These are phyloP conservation scores for Pitta sordida DNA, from an alignment of 2,113 vertebrate species.

Conservation along the genomic window DNA sequence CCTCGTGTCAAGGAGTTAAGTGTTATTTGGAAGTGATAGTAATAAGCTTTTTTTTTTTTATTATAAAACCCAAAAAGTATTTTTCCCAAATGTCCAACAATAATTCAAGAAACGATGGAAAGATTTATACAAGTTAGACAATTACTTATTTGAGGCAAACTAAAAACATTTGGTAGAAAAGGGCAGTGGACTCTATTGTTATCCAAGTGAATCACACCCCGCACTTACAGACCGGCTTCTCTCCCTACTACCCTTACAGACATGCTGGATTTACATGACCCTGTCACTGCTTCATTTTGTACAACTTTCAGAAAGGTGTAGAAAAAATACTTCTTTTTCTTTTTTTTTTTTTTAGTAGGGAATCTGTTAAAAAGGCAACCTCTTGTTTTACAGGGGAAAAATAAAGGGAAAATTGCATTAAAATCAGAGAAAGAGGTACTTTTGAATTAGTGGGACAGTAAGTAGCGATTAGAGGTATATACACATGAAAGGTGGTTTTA, in stretches of 20 bases:
- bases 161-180: constrained; percentile 62
- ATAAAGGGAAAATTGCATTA: background rate
- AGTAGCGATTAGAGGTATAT: background rate
- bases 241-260: background rate
- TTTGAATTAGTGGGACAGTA: background rate
- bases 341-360: background rate
- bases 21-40: constrained; percentile 56
- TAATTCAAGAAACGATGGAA: constrained; percentile 48
- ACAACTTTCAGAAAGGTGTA: constrained; percentile 33
- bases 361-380: background rate
- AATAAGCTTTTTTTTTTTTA: background rate
- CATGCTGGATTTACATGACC: constrained; percentile 9
- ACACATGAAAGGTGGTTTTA: background rate
- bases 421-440: background rate
- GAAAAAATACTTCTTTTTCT: background rate
- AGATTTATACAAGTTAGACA: constrained; percentile 65
- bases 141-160: constrained; percentile 61
- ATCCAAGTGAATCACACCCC: constrained; percentile 52
- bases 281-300: constrained; percentile 38
- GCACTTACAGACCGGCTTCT: constrained; percentile 18
- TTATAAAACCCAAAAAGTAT: background rate
- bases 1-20: constrained; percentile 66
- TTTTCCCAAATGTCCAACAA: constrained; percentile 42
- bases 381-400: background rate
- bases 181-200: constrained; percentile 53